These are phyloP conservation scores for Antechinus stuartii DNA, from an alignment of 2,113 vertebrate species.

Conservation along the genomic window DNA sequence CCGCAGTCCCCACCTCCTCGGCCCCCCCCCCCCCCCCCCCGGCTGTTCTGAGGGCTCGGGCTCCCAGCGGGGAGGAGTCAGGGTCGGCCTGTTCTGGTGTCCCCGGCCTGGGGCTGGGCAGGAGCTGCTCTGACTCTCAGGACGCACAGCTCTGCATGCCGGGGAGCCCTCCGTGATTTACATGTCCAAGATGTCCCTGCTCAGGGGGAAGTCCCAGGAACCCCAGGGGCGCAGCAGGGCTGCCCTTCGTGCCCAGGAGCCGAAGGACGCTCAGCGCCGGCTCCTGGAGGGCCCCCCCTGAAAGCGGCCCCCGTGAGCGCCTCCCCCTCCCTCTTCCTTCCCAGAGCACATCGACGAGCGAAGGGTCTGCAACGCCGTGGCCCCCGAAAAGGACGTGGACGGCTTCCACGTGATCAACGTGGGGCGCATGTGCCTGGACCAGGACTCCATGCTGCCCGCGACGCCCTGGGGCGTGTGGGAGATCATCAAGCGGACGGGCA, in stretches of 20 bases:
- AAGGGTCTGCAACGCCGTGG: slow-evolving; percentile 93
- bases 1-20: no score
- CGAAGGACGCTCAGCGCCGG: no score
- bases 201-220: no score
- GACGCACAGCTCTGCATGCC: rapidly evolving
- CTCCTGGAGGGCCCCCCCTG: no score
- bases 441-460: slow-evolving; percentile 95
- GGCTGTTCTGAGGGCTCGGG: background rate
- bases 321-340: background rate
- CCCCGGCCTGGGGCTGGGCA: background rate
- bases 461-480: slow-evolving; percentile 98
- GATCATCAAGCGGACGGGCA: slow-evolving; percentile 97
- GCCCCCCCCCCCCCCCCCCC: no score
- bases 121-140: background rate
- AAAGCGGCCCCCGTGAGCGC: background rate
- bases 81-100: background rate
- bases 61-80: no score
- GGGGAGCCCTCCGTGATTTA: no score
- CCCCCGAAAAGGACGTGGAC: slow-evolving; percentile 95
- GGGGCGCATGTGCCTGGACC: slow-evolving; percentile 96
- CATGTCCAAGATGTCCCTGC: no score
- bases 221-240: no score
- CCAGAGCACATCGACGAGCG: slow-evolving; percentile 96
- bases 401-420: slow-evolving; percentile 98
- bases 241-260: no score